phyloP scores from a whole-genome alignment of 2,888 invertebrate genomes.

The Apodemia hepburni region DNA sequence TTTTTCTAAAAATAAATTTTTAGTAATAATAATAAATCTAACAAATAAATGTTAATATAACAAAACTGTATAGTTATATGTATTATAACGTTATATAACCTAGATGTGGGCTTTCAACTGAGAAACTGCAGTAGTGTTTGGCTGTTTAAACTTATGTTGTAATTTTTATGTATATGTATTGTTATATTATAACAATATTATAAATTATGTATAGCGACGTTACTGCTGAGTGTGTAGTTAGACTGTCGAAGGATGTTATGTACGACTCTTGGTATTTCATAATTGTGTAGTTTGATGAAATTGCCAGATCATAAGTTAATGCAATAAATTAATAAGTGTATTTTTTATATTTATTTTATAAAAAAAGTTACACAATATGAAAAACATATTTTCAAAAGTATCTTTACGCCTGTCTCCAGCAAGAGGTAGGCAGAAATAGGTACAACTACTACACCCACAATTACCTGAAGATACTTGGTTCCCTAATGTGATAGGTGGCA shows the following conservation, averaged over 20 bases:
- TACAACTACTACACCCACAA: no score
- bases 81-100: conserved; percentile 1
- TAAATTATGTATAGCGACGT: conserved; percentile 3
- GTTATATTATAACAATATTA: neutral
- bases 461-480: no score
- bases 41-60: neutral
- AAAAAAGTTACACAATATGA: no score
- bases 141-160: neutral
- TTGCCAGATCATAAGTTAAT: conserved; percentile 4
- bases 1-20: neutral
- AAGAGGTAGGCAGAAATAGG: no score
- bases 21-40: neutral
- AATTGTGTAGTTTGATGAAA: neutral
- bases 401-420: no score
- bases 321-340: no score
- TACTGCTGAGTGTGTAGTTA: conserved; percentile 10
- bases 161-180: neutral
- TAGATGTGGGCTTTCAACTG: neutral
- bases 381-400: no score
- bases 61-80: neutral
- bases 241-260: neutral
- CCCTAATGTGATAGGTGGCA: no score
- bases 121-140: neutral
- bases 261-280: neutral
- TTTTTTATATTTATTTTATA: no score